A percentile compares a stretch with the other conserved stretches of the same genome.
phyloP scores from a whole-genome alignment of 2,888 invertebrate species.

The Spilarctia lutea region DNA sequence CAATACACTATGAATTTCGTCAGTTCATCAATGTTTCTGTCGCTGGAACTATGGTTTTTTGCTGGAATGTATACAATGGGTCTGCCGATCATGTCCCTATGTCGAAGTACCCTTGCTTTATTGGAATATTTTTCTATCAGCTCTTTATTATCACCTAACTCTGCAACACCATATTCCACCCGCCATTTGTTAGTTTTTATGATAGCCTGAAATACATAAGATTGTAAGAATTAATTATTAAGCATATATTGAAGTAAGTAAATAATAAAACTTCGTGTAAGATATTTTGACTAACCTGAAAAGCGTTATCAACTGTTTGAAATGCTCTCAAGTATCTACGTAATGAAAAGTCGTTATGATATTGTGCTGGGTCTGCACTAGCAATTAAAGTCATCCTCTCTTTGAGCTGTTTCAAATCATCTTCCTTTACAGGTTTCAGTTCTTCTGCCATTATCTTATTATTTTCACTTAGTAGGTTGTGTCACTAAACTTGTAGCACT shows the following conservation, averaged over 20 bases:
- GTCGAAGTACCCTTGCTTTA: constrained; percentile 90
- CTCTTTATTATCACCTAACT: constrained; percentile 84
- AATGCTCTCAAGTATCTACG: constrained; percentile 91
- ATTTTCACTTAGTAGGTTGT: not conserved
- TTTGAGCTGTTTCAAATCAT: constrained; percentile 89
- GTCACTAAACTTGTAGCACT: not conserved
- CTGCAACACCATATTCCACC: constrained; percentile 89
- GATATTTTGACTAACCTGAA: constrained; percentile 85
- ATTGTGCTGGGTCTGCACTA: constrained; percentile 91
- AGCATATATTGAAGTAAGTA: not conserved
- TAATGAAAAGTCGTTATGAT: constrained; percentile 91
- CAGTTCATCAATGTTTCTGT: constrained; percentile 91
- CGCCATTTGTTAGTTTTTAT: constrained; percentile 94
- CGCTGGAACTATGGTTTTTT: constrained; percentile 90
- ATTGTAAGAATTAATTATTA: not conserved
- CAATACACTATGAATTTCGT: constrained; percentile 93
- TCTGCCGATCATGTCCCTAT: constrained; percentile 90
- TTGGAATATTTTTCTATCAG: constrained; percentile 86
- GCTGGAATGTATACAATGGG: constrained; percentile 93
- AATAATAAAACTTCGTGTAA: not conserved
- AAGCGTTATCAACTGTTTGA: constrained; percentile 90
- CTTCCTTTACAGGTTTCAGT: constrained; percentile 86
- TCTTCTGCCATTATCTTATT: constrained; percentile 72
- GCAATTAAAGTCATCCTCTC: constrained; percentile 90
- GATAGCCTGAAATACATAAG: constrained; percentile 86